A percentile compares a stretch with the other conserved stretches of the same genome.
Conservation (phyloP, 1,140 invertebrate species). For the Leptestheria dahalacensis region DNA sequence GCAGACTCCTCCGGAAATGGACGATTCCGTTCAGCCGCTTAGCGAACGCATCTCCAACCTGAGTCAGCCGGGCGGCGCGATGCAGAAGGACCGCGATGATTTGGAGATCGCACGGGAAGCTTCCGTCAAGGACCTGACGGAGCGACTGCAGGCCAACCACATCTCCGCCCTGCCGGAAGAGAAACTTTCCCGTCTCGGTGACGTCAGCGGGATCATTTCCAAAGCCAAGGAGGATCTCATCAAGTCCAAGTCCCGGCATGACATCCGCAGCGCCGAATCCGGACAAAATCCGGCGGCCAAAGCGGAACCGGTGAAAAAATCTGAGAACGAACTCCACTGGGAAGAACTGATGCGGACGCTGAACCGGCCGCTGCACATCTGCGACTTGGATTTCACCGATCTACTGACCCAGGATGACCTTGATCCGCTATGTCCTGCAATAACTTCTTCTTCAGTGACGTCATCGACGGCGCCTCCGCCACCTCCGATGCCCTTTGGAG, state of each 20-base stretch:
- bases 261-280: constrained; percentile 27
- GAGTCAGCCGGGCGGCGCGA: constrained; percentile 2
- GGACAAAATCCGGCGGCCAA: constrained; percentile 33
- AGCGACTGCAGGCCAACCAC: constrained; percentile 53
- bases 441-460: neutral
- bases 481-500: constrained; percentile 31
- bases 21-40: constrained; percentile 22
- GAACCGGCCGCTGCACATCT: constrained; percentile 68
- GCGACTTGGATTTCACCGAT: constrained; percentile 93
- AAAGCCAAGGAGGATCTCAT: constrained; percentile 80
- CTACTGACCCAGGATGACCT: constrained; percentile 52
- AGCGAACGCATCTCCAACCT: constrained; percentile 13
- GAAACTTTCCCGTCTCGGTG: constrained; percentile 41
- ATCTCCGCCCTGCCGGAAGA: constrained; percentile 38
- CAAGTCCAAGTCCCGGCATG: constrained; percentile 46
- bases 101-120: constrained; percentile 52
- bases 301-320: constrained; percentile 63
- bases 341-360: constrained; percentile 70
- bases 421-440: constrained; percentile 18
- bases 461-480: constrained; percentile 20
- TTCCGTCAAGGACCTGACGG: constrained; percentile 71
- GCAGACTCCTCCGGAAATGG: constrained; percentile 13
- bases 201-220: constrained; percentile 74
- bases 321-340: constrained; percentile 89
- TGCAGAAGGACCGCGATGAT: constrained; percentile 16